Base-by-base conservation (phyloP, 1,140 invertebrate genomes). In the Lasaia peninsularis region DNA sequence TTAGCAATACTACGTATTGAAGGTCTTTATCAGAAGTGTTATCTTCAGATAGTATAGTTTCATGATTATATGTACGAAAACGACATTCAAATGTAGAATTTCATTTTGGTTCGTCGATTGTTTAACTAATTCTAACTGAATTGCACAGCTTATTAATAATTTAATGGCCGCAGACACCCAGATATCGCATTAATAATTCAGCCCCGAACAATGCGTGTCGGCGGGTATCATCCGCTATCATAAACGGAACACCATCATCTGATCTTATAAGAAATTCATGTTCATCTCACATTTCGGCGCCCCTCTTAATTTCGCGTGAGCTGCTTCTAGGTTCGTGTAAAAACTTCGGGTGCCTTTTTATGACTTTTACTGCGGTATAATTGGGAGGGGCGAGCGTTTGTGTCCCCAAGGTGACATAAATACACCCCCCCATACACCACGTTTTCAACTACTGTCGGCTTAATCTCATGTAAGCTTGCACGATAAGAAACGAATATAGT, bases 281-380 rank as follows among this genome's bases (percentile, higher is more conserved):
- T 76, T 88, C 86, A 88, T 88, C 86, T 86, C 82, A 86, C 83
- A 86, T 86, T 86, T 88, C 86, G 83, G 73, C 82, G 80, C 83
- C 86, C 85, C 83, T 88, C 86, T 88, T 88, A 88, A 88, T 88
- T 88, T 86, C 80, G 78, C 79, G 83, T 83, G 85, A 80, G 80
- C 73, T 69, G 86, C 84, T 85, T 79, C 83, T 86, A 78, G 77
- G 73, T 84, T 78, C 80, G 79, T 85, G 83, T 88, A 88, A 88
- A 88, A 88, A 88, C 85, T 88, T 88, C 80, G 85, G 81, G 83
- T 86, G 80, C 82, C 85, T 88, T 86, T 88, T 88, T 88, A 88
- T 88, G 85, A 86, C 85, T 88, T 88, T 88, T 88, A 88, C 85
- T 88, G 85, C 83, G 85, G 85, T 86, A 88, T 88, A 88, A 88